A percentile compares a stretch with the other conserved stretches of the same genome.
Evolutionary conservation across 1,140 invertebrate genomes (phyloP).

Genomic region (Pristionchus pacificus): DNA sequence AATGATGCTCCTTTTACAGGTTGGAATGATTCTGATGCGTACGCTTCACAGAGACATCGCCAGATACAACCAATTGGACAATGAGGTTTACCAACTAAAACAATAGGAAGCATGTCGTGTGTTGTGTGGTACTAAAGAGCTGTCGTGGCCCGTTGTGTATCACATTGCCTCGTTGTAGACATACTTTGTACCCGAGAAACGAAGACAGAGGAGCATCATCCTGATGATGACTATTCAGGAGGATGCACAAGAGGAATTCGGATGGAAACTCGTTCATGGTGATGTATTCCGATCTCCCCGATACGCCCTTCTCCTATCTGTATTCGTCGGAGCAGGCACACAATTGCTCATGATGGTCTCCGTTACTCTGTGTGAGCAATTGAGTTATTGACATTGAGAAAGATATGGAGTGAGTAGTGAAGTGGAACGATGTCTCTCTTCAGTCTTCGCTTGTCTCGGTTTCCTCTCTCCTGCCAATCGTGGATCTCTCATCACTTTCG

Average conservation of each 20-base stretch:
- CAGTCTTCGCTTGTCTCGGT: slow-evolving; percentile 91
- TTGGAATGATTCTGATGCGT: slow-evolving; percentile 91
- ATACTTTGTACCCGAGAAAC: too few species aligned
- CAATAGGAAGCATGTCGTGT: neutral
- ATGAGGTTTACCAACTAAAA: slow-evolving; percentile 58
- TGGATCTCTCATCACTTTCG: slow-evolving; percentile 95
- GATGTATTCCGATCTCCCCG: slow-evolving; percentile 91
- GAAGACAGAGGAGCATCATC: too few species aligned
- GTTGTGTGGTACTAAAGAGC: too few species aligned
- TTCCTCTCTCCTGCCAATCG: slow-evolving; percentile 96
- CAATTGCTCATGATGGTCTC: slow-evolving; percentile 75
- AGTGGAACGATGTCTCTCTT: too few species aligned
- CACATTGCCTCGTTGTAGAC: too few species aligned
- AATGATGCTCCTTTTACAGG: too few species aligned
- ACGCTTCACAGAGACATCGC: slow-evolving; percentile 98
- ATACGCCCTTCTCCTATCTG: slow-evolving; percentile 89
- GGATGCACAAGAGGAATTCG: slow-evolving; percentile 96
- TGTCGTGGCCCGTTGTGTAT: too few species aligned
- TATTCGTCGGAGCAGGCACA: slow-evolving; percentile 86
- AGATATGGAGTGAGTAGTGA: too few species aligned
- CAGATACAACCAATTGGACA: slow-evolving; percentile 83
- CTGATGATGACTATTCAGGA: too few species aligned
- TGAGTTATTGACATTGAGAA: neutral
- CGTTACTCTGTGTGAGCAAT: slow-evolving; percentile 63
- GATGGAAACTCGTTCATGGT: slow-evolving; percentile 95